These are phyloP conservation scores for Drosophila melanocephala DNA, from an alignment of 2,888 invertebrate genomes.

Conservation along the genomic window DNA sequence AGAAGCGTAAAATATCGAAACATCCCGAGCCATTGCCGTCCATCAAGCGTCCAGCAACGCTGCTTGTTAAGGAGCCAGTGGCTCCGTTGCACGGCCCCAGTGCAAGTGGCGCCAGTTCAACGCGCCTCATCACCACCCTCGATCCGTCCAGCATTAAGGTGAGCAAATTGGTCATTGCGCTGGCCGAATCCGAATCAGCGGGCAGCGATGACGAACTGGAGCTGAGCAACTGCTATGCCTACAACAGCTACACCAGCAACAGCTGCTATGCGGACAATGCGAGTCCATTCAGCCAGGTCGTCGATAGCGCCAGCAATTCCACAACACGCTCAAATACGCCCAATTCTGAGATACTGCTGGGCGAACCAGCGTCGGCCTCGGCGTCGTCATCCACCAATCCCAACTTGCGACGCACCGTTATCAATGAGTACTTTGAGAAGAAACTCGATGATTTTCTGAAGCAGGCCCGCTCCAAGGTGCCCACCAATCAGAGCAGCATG, in stretches of 20 bases:
- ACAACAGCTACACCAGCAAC: conserved; percentile 13
- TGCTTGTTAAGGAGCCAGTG: conserved; percentile 57
- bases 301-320: conserved; percentile 77
- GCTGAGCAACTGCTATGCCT: conserved; percentile 54
- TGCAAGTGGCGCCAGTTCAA: conserved; percentile 23
- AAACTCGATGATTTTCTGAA: conserved; percentile 83
- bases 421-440: conserved; percentile 80
- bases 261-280: conserved; percentile 72
- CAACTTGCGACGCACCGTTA: conserved; percentile 66
- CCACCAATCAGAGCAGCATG: neutral
- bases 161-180: conserved; percentile 77
- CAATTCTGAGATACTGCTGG: conserved; percentile 31
- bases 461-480: conserved; percentile 78
- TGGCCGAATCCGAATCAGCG: conserved; percentile 72
- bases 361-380: conserved; percentile 17
- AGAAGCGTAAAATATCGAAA: conserved; percentile 61
- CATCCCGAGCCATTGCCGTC: conserved; percentile 7
- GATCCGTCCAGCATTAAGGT: conserved; percentile 77
- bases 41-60: conserved; percentile 53
- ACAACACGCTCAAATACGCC: conserved; percentile 78
- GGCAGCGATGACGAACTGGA: conserved; percentile 77
- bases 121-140: conserved; percentile 77
- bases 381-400: conserved; percentile 25
- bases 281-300: conserved; percentile 80
- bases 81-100: conserved; percentile 33